Evolutionary conservation across 2,888 invertebrate species (phyloP).

Genomic region (Entomobrya multifasciata): DNA sequence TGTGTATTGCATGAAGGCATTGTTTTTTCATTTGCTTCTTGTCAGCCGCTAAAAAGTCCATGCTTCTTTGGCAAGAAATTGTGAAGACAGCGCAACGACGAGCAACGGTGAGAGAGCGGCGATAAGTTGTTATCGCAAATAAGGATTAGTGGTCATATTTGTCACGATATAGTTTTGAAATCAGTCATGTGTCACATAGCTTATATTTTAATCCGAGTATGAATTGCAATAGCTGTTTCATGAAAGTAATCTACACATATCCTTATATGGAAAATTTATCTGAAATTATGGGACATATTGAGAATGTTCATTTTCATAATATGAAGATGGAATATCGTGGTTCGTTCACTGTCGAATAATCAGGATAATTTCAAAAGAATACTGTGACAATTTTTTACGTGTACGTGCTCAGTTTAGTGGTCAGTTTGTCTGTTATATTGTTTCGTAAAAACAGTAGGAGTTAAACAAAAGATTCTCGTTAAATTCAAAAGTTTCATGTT

Average conservation of each 20-base stretch:
- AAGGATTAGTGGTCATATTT: conserved; percentile 7
- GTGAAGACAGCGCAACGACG: conserved; percentile 12
- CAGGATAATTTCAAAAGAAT: too few species aligned
- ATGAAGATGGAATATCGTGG: too few species aligned
- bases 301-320: too few species aligned
- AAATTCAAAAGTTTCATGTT: too few species aligned
- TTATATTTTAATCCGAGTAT: conserved; percentile 25
- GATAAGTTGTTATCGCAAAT: not conserved
- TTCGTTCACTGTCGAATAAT: too few species aligned
- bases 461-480: too few species aligned
- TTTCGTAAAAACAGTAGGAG: too few species aligned
- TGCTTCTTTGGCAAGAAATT: conserved; percentile 30
- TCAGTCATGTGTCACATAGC: conserved; percentile 29
- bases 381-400: too few species aligned
- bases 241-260: conserved; percentile 3
- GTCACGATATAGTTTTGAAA: too few species aligned
- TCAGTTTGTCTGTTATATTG: too few species aligned
- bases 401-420: too few species aligned
- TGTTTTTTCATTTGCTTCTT: conserved; percentile 11
- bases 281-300: not conserved
- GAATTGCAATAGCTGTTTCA: conserved; percentile 13
- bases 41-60: not conserved
- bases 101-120: not conserved
- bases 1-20: conserved; percentile 35
- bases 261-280: conserved; percentile 16